phyloP scores from a whole-genome alignment of 1,140 invertebrate species.

The Cyrtorhinus lividipennis region DNA sequence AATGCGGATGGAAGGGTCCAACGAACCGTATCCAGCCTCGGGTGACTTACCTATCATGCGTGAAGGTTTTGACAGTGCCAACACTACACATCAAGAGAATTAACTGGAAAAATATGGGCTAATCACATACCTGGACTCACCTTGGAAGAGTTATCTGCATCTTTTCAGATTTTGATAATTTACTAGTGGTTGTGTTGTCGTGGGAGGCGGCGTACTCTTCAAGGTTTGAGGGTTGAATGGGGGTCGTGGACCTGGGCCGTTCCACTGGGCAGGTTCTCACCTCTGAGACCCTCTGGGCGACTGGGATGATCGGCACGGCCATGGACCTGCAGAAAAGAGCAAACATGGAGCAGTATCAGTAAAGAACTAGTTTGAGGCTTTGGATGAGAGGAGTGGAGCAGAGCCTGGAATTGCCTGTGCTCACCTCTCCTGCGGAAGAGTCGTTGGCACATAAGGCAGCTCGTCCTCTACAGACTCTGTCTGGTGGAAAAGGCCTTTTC shows the following conservation, averaged over 20 bases:
- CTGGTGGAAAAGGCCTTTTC: constrained; percentile 56
- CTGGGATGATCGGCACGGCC: constrained; percentile 62
- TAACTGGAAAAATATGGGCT: constrained; percentile 7
- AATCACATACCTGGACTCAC: constrained; percentile 33
- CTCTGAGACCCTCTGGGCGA: constrained; percentile 53
- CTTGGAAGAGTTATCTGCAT: constrained; percentile 52
- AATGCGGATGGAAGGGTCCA: neutral
- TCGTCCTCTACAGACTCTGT: constrained; percentile 77
- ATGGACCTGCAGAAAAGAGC: constrained; percentile 38
- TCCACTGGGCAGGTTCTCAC: constrained; percentile 70
- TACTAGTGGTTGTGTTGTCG: constrained; percentile 28
- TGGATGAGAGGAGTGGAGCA: no score
- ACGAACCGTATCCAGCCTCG: neutral
- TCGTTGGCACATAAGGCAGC: constrained; percentile 72
- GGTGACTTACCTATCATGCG: constrained; percentile 14
- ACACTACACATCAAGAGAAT: constrained; percentile 16
- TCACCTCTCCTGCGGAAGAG: constrained; percentile 54
- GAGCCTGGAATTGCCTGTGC: neutral
- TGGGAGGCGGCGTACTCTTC: constrained; percentile 44
- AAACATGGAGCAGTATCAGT: neutral
- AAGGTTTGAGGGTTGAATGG: constrained; percentile 57
- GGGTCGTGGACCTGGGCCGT: constrained; percentile 69
- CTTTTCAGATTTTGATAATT: constrained; percentile 37
- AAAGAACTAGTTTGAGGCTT: neutral
- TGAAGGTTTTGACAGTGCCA: constrained; percentile 4